phyloP scores from a whole-genome alignment of 2,888 invertebrate species.

The Hedya salicella region DNA sequence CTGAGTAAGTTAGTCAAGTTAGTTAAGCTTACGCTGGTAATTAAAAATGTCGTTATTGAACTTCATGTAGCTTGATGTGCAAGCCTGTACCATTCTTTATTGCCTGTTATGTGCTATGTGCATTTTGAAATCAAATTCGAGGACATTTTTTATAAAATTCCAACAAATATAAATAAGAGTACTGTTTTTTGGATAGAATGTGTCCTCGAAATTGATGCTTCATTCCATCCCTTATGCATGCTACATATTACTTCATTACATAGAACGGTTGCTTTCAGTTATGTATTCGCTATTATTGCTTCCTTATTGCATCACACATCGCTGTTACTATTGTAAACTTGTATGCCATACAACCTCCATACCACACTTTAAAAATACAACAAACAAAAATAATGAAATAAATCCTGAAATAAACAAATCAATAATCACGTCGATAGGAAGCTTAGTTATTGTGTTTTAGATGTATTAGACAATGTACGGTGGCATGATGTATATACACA shows the following conservation, averaged over 20 bases:
- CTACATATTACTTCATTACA: conserved; percentile 31
- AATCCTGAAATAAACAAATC: conserved; percentile 25
- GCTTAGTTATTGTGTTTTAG: conserved; percentile 65
- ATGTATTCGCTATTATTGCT: conserved; percentile 35
- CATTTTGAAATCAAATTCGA: conserved; percentile 30
- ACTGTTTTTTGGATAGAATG: conserved; percentile 3
- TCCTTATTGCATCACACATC: conserved; percentile 33
- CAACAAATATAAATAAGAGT: no score
- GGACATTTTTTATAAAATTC: conserved; percentile 8
- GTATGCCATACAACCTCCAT: conserved; percentile 19
- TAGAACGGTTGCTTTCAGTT: conserved; percentile 25
- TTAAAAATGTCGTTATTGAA: background rate
- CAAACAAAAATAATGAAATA: conserved; percentile 2
- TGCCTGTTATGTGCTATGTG: conserved; percentile 25
- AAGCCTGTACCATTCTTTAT: conserved; percentile 20
- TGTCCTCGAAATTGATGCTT: conserved; percentile 33
- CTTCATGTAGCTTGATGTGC: conserved; percentile 27
- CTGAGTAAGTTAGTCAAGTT: background rate
- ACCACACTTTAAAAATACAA: conserved; percentile 14
- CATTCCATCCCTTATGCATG: conserved; percentile 38
- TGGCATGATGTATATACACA: conserved; percentile 39
- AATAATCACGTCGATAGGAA: conserved; percentile 52
- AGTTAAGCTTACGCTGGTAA: no score
- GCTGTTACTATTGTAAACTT: conserved; percentile 33
- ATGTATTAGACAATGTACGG: conserved; percentile 55